These are phyloP conservation scores for Phrynosoma platyrhinos DNA, from an alignment of 2,113 vertebrate species.

Conservation along the genomic window DNA sequence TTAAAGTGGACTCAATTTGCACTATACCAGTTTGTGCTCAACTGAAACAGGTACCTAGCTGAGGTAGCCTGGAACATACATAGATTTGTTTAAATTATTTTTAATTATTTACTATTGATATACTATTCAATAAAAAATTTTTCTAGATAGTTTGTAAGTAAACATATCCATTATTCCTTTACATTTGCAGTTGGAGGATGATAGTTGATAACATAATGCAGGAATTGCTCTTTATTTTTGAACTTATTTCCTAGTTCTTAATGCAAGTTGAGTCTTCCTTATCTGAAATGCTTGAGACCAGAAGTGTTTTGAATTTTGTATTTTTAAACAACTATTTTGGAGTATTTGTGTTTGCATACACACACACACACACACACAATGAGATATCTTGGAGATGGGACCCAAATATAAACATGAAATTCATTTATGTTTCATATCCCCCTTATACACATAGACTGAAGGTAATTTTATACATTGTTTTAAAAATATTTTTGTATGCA, in stretches of 20 bases:
- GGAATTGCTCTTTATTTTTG: constrained; percentile 2
- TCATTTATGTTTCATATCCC: too few species aligned
- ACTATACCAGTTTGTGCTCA: constrained; percentile 19
- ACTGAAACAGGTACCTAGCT: constrained; percentile 58
- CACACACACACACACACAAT: too few species aligned
- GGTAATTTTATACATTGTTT: too few species aligned
- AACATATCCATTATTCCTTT: not conserved
- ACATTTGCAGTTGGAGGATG: accelerated
- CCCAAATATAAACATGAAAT: too few species aligned
- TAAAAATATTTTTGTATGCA: too few species aligned
- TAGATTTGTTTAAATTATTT: not conserved
- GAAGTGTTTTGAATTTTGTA: too few species aligned
- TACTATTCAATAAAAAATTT: not conserved
- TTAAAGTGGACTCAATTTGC: too few species aligned
- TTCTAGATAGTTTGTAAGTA: not conserved
- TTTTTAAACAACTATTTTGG: too few species aligned
- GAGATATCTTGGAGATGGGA: too few species aligned
- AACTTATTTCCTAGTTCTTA: not conserved
- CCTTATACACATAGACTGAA: too few species aligned
- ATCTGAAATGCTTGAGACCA: too few species aligned
- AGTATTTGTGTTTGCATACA: too few species aligned
- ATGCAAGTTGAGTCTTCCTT: not conserved
- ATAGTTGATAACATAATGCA: accelerated
- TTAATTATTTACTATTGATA: not conserved
- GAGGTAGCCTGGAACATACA: not conserved